Base-by-base conservation (phyloP, 2,797 vertebrate genomes). In the Sternarchorhynchus goeldii region DNA sequence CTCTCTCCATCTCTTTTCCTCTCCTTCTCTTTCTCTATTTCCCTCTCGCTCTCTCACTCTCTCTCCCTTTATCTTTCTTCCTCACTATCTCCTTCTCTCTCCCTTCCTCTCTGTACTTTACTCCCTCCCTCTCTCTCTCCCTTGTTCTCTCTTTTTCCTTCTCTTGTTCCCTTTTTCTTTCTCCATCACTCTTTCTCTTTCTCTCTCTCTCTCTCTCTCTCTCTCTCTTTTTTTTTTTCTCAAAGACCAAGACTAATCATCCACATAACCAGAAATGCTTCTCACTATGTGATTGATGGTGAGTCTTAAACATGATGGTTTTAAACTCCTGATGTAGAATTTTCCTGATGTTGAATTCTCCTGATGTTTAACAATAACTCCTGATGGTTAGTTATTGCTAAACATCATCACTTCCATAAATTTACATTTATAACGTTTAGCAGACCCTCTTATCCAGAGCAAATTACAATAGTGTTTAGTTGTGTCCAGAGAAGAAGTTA, bases 371-470 rank as follows among this genome's bases (percentile, higher is more conserved):
- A 50, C 45, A 50, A 50, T 50, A 50, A 50, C 45, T 12, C 45
- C 45, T 50, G 45, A 50, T 55, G 16, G 56, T 16, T 56, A 63
- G 32, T 67, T 66, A 68, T 59, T 17, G 58, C 62, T 78, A 57
- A 55, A 17, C n/a, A 50, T 12, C 8, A 50, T 50, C 8, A 50
- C 14, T 50, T 50, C 45, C 45, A 50, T 50, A 50, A 50, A 50
- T 50, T 50, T 50, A 50, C 45, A 41, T 41, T 41, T 41, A 41
- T 41, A 50, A 12, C 45, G 14, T 50, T 50, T 50, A 50, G 45
- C 45, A 50, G 45, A 50, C 10, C 2, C 45, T 50, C 45, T 10
- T 14, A 2, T 50, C 45, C 45, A 50, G 45, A 50, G 45, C 45
- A 50, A 12, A 50, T 50, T 50, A 50, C 45, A 50, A 12, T 50